Conservation (phyloP, 2,113 vertebrate genomes). For the Nanorana parkeri region DNA sequence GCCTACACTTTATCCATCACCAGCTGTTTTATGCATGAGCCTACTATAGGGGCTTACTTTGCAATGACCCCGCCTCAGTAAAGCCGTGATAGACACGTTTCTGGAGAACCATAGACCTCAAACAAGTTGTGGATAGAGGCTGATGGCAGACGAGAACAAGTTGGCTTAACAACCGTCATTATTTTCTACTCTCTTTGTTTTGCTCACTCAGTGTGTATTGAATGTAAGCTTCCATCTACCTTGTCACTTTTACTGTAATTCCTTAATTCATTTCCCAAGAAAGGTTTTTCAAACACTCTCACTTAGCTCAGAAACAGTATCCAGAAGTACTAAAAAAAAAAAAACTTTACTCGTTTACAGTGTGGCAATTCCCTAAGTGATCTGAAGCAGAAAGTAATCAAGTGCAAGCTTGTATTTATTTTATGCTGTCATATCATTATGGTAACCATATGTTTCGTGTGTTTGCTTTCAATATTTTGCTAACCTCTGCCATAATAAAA, state of each 20-base stretch:
- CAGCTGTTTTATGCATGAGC: slow-evolving; percentile 13
- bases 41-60: slow-evolving; percentile 3
- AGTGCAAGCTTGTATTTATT: neutral
- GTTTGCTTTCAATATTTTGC: slow-evolving; percentile 30
- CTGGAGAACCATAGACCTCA: slow-evolving; percentile 28
- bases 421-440: slow-evolving; percentile 31
- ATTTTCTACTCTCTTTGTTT: neutral
- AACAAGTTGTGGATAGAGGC: slow-evolving; percentile 1
- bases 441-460: slow-evolving; percentile 22
- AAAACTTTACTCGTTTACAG: neutral
- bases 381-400: slow-evolving; percentile 1
- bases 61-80: slow-evolving; percentile 9
- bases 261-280: slow-evolving; percentile 9
- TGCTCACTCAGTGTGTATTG: neutral
- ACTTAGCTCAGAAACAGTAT: slow-evolving; percentile 4
- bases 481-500: slow-evolving; percentile 29
- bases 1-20: slow-evolving; percentile 7
- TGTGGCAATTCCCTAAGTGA: neutral
- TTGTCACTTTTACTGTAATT: slow-evolving; percentile 19
- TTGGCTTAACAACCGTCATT: slow-evolving; percentile 2
- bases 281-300: slow-evolving; percentile 2
- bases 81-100: neutral
- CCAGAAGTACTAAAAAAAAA: neutral
- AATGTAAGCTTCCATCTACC: neutral
- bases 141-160: slow-evolving; percentile 31